These are phyloP conservation scores for Hoplias malabaricus DNA, from an alignment of 2,113 vertebrate genomes.

Conservation along the genomic window DNA sequence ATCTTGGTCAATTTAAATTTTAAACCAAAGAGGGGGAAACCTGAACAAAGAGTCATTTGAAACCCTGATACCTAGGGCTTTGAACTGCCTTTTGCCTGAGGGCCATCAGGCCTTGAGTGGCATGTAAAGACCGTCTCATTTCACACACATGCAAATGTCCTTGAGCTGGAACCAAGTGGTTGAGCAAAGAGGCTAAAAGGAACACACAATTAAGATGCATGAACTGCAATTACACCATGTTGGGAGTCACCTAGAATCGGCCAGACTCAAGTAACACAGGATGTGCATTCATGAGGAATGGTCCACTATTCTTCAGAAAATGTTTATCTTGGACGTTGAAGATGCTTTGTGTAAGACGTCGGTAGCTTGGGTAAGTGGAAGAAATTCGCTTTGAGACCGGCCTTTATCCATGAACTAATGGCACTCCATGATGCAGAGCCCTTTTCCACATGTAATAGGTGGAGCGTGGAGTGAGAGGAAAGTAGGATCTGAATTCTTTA, in stretches of 20 bases:
- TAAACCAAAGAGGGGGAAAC: constrained; percentile 36
- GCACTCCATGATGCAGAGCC: constrained; percentile 88
- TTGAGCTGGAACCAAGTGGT: constrained; percentile 57
- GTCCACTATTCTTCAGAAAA: constrained; percentile 26
- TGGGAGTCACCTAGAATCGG: constrained; percentile 15
- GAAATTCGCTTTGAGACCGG: neutral
- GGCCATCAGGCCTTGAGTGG: constrained; percentile 59
- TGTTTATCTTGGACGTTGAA: no score
- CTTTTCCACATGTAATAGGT: constrained; percentile 99
- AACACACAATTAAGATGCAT: constrained; percentile 53
- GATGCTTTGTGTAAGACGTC: no score
- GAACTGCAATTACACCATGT: constrained; percentile 46
- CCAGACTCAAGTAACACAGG: constrained; percentile 11
- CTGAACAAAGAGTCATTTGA: constrained; percentile 45
- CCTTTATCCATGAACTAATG: constrained; percentile 82
- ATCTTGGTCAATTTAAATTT: constrained; percentile 42
- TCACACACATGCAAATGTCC: constrained; percentile 75
- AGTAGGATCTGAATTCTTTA: constrained; percentile 90
- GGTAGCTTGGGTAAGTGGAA: constrained; percentile 17
- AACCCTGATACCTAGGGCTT: constrained; percentile 54
- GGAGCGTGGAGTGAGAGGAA: constrained; percentile 89
- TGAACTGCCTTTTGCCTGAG: constrained; percentile 73
- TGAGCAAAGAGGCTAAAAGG: constrained; percentile 31
- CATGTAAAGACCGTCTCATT: constrained; percentile 58
- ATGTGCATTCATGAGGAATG: constrained; percentile 9